These are phyloP conservation scores for Dichetophora obliterata DNA, from an alignment of 2,888 invertebrate species.

Conservation along the genomic window DNA sequence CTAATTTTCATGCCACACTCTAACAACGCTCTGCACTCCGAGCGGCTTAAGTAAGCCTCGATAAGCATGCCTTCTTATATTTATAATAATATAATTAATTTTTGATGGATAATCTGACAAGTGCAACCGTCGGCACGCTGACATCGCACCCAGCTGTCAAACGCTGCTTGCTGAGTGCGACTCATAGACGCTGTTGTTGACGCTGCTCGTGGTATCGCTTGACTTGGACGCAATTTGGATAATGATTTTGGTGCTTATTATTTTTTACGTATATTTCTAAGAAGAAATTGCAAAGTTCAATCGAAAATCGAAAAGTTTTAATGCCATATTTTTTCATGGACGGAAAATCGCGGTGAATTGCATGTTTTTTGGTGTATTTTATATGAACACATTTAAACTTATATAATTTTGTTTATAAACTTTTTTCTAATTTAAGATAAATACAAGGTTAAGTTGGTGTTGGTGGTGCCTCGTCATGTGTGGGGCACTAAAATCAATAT, in stretches of 20 bases:
- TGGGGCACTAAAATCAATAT: too few species aligned
- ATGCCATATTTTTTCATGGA: not conserved
- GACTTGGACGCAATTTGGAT: not conserved
- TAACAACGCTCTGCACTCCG: not conserved
- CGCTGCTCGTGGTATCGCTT: not conserved
- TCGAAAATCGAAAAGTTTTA: slow-evolving; percentile 2
- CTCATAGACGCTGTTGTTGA: not conserved
- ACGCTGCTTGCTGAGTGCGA: not conserved
- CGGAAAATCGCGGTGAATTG: not conserved
- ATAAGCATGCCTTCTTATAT: slow-evolving; percentile 25
- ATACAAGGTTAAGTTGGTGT: too few species aligned
- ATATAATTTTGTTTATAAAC: not conserved
- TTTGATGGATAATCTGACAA: slow-evolving; percentile 41
- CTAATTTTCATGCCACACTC: slow-evolving; percentile 20
- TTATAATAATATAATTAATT: slow-evolving; percentile 40
- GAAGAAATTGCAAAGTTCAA: not conserved
- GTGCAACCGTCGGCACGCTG: slow-evolving; percentile 33
- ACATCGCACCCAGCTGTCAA: slow-evolving; percentile 20
- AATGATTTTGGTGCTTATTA: not conserved
- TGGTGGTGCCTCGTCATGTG: too few species aligned
- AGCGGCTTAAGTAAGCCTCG: not conserved
- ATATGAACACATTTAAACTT: not conserved
- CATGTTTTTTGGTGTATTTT: not conserved
- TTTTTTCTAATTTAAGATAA: not conserved
- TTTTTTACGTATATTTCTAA: too few species aligned